Evolutionary conservation across 2,797 vertebrate genomes (phyloP).

Genomic region (Esox masquinongy): DNA sequence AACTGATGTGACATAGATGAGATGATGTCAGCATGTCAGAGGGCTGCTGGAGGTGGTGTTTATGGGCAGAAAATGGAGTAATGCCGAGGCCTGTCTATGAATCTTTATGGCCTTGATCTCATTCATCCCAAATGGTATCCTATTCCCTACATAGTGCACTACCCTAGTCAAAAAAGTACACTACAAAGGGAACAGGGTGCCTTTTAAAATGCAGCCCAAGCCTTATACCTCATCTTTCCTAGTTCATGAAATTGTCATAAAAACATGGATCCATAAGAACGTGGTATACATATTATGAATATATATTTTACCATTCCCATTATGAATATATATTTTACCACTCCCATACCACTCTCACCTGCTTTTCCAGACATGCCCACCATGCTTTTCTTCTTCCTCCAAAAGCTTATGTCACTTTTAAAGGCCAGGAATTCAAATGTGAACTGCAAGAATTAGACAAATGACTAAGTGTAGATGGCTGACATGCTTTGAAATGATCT

Average conservation of each 20-base stretch:
- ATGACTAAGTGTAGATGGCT: not conserved
- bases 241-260: not conserved
- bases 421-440: conserved; percentile 95
- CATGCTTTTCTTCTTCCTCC: conserved; percentile 93
- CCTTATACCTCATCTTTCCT: not conserved
- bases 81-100: not conserved
- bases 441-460: conserved; percentile 75
- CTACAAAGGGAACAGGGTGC: not conserved
- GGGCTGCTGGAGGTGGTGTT: not conserved
- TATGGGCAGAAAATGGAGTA: not conserved
- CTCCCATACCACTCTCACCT: conserved; percentile 66
- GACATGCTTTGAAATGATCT: not conserved
- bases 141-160: not conserved
- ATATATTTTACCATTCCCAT: not conserved
- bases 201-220: not conserved
- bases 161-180: not conserved
- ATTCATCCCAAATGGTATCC: not conserved
- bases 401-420: conserved; percentile 94
- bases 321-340: too few species aligned
- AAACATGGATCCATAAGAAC: not conserved
- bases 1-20: not conserved
- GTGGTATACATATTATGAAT: not conserved
- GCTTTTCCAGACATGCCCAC: conserved; percentile 91
- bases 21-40: not conserved
- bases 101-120: not conserved